Percentiles rank a stretch among this genome's conserved stretches.
phyloP scores from a whole-genome alignment of 1,140 invertebrate genomes.

The Pectinophora gossypiella region DNA sequence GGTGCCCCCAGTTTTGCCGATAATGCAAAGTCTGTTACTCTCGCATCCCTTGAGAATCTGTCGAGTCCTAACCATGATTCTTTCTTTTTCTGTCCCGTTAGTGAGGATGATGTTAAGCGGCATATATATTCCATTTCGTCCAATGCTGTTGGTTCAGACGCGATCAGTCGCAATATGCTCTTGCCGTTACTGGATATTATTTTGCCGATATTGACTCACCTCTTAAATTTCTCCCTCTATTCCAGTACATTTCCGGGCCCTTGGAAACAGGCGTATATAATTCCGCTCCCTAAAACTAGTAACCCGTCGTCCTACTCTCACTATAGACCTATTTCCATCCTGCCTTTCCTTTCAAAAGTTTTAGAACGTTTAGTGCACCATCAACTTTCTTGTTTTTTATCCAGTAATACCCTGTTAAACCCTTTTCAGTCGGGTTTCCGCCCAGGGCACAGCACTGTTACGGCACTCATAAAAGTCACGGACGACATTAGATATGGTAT shows the following conservation, averaged over 20 bases:
- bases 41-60: neutral
- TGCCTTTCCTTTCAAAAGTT: neutral
- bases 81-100: neutral
- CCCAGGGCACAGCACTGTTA: slow-evolving; percentile 1
- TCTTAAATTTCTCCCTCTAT: neutral
- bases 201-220: neutral
- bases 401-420: neutral
- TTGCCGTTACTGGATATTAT: neutral
- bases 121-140: neutral
- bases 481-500: neutral
- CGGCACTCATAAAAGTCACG: neutral
- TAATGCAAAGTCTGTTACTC: neutral
- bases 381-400: neutral
- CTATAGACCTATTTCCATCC: neutral
- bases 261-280: neutral
- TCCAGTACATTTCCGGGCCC: neutral
- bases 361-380: neutral
- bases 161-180: neutral
- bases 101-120: neutral
- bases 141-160: neutral
- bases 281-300: neutral
- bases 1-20: neutral
- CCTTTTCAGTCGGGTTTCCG: slow-evolving; percentile 1
- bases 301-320: neutral
- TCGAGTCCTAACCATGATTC: neutral